Percentiles rank a stretch among this genome's conserved stretches.
Evolutionary conservation across 2,797 vertebrate genomes (phyloP).

Genomic region (Oophaga sylvatica): DNA sequence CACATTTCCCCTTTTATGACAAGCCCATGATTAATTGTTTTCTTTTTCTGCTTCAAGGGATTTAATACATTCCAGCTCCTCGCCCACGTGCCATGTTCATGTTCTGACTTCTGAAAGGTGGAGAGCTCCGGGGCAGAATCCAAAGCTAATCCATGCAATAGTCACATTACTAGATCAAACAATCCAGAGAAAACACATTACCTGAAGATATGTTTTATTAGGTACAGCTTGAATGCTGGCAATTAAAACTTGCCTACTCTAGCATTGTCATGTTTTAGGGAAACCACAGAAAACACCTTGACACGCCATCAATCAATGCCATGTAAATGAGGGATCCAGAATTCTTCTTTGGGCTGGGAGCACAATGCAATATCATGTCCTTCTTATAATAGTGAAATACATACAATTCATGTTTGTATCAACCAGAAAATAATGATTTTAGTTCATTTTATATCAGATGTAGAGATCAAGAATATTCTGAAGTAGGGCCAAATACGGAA

Average conservation of each 20-base stretch:
- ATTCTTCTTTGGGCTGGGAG: background rate
- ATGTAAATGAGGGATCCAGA: background rate
- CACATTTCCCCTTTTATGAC: slow-evolving; percentile 44
- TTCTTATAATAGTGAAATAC: background rate
- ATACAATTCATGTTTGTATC: background rate
- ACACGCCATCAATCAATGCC: slow-evolving; percentile 31
- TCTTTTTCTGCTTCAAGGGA: slow-evolving; percentile 39
- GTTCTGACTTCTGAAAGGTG: slow-evolving; percentile 46
- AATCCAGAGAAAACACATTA: slow-evolving; percentile 34
- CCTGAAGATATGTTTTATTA: slow-evolving; percentile 25
- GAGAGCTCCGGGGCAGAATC: slow-evolving; percentile 36
- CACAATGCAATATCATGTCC: background rate
- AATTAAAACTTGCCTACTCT: slow-evolving; percentile 53
- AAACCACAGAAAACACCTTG: slow-evolving; percentile 16
- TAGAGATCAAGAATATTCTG: background rate
- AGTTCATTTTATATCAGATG: background rate
- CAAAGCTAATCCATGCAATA: slow-evolving; percentile 39
- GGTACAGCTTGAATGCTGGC: slow-evolving; percentile 25
- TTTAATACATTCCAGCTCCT: slow-evolving; percentile 53
- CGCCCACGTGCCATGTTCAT: slow-evolving; percentile 53
- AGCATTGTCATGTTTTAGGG: slow-evolving; percentile 29
- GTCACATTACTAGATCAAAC: slow-evolving; percentile 42
- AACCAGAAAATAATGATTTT: background rate
- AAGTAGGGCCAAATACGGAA: too few species aligned
- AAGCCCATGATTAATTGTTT: slow-evolving; percentile 52